phyloP scores from a whole-genome alignment of 2,113 vertebrate species.

The Prionailurus viverrinus region DNA sequence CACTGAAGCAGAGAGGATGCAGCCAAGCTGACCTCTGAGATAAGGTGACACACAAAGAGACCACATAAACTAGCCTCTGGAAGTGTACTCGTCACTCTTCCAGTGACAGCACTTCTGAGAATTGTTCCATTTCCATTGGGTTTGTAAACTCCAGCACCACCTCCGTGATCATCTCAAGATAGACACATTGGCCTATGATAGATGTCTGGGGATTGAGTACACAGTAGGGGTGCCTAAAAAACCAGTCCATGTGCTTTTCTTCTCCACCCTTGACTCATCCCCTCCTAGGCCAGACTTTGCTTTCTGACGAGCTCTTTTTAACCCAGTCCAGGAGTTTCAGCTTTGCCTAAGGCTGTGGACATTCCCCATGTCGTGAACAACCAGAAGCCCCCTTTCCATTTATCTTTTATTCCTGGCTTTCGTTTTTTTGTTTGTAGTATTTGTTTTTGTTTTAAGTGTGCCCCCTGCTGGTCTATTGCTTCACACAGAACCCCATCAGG shows the following conservation, averaged over 20 bases:
- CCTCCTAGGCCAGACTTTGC: neutral
- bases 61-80: neutral
- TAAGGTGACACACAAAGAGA: neutral
- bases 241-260: neutral
- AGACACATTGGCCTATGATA: no score
- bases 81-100: neutral
- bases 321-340: neutral
- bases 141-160: neutral
- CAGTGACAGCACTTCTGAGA: neutral
- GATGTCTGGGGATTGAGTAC: neutral
- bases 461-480: neutral
- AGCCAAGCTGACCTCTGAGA: neutral
- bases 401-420: neutral
- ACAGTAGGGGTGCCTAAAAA: neutral
- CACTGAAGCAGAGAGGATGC: neutral
- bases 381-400: neutral
- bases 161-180: constrained; percentile 17
- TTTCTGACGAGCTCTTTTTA: neutral
- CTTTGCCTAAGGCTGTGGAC: neutral
- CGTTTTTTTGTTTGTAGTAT: neutral
- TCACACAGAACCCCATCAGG: neutral
- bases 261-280: neutral
- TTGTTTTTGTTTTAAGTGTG: neutral
- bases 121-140: neutral
- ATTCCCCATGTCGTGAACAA: neutral